Percentiles rank a stretch among this genome's conserved stretches.
Conservation (phyloP, 2,113 vertebrate species). For the Rostratula benghalensis region DNA sequence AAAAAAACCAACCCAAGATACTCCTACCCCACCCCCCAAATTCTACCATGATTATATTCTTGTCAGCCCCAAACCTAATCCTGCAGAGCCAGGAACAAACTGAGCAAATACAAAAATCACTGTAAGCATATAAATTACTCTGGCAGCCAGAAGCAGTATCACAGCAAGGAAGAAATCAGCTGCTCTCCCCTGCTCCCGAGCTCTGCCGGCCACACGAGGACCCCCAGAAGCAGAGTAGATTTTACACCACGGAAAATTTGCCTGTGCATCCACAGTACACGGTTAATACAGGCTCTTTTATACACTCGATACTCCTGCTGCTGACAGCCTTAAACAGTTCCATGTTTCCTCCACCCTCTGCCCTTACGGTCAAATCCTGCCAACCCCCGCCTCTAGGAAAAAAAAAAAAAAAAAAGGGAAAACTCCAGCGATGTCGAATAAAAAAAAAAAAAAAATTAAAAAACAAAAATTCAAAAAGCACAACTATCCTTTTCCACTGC, state of each 20-base stretch:
- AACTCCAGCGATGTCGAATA: accelerated
- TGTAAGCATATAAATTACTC: neutral
- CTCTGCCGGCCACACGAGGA: neutral
- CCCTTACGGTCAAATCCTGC: neutral
- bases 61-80: neutral
- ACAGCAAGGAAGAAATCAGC: neutral
- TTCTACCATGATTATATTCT: accelerated
- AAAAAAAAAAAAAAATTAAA: neutral
- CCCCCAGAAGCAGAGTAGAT: neutral
- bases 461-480: neutral
- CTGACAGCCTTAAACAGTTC: neutral
- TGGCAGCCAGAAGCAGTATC: neutral
- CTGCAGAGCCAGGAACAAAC: neutral
- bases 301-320: neutral
- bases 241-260: neutral
- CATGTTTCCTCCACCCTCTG: neutral
- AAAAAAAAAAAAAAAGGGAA: neutral
- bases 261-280: accelerated
- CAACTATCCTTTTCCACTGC: neutral
- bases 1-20: no score
- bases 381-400: neutral
- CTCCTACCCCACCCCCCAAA: neutral
- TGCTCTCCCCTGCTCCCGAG: neutral
- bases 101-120: neutral
- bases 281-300: neutral